Conservation (phyloP, 2,888 invertebrate genomes). For the Coelinius sp. region DNA sequence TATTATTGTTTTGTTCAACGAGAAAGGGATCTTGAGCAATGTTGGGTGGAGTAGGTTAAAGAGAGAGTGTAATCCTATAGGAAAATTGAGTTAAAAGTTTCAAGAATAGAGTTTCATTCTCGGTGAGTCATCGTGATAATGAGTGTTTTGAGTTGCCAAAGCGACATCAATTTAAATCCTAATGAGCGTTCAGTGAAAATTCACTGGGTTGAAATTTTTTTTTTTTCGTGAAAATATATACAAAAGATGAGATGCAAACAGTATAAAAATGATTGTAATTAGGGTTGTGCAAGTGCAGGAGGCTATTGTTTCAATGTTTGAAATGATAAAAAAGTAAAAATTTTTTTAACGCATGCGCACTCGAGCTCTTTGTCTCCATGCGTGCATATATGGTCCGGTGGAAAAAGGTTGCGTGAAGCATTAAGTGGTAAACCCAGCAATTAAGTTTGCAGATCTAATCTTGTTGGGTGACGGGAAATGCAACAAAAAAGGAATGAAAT, state of each 20-base stretch:
- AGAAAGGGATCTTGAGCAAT: neutral
- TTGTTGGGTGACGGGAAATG: neutral
- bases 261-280: constrained; percentile 10
- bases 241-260: neutral
- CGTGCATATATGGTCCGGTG: neutral
- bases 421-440: constrained; percentile 5
- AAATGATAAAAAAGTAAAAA: no score
- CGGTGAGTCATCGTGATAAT: constrained; percentile 30
- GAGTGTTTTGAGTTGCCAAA: constrained; percentile 20
- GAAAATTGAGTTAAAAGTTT: constrained; percentile 33
- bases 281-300: constrained; percentile 2
- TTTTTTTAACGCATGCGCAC: neutral
- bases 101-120: constrained; percentile 30
- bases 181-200: constrained; percentile 15
- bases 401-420: constrained; percentile 1
- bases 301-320: constrained; percentile 11
- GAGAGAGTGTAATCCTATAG: neutral
- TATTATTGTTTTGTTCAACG: no score
- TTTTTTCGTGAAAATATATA: neutral
- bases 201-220: neutral
- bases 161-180: constrained; percentile 24
- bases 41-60: neutral
- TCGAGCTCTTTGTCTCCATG: neutral
- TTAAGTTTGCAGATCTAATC: constrained; percentile 10
- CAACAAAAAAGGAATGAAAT: neutral